A percentile compares a stretch with the other conserved stretches of the same genome.
These are phyloP conservation scores for Enteromius radiatus DNA, from an alignment of 2,797 vertebrate genomes.

Conservation along the genomic window DNA sequence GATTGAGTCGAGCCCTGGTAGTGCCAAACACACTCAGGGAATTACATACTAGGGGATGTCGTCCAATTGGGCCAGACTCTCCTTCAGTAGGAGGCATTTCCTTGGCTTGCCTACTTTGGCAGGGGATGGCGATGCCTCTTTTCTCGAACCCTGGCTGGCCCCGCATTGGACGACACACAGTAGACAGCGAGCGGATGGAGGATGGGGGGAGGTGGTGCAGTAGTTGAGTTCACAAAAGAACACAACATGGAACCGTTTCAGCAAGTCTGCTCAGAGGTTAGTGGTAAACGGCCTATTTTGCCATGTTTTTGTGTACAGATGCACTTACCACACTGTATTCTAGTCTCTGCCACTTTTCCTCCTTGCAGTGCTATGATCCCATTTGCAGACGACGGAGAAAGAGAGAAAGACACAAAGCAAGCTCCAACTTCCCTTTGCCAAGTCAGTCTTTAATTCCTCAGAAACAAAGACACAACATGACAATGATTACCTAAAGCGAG, in stretches of 20 bases:
- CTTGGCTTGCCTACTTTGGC: slow-evolving; percentile 80
- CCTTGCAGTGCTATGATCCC: slow-evolving; percentile 68
- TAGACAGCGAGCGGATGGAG: slow-evolving; percentile 59
- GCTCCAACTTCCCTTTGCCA: slow-evolving; percentile 66
- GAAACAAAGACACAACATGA: slow-evolving; percentile 66
- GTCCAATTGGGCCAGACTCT: slow-evolving; percentile 83
- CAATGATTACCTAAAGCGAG: slow-evolving; percentile 67
- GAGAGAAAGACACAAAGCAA: slow-evolving; percentile 49
- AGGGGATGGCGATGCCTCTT: slow-evolving; percentile 73
- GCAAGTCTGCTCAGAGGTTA: slow-evolving; percentile 72
- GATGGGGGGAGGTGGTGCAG: slow-evolving; percentile 68
- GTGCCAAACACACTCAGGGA: slow-evolving; percentile 79
- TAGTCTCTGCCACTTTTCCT: slow-evolving; percentile 2
- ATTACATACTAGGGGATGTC: slow-evolving; percentile 79
- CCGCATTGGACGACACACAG: slow-evolving; percentile 74
- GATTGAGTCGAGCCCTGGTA: slow-evolving; percentile 76
- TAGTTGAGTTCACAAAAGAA: slow-evolving; percentile 69
- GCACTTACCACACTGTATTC: not conserved
- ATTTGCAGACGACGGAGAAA: slow-evolving; percentile 66
- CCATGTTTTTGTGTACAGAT: slow-evolving; percentile 50
- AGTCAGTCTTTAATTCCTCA: slow-evolving; percentile 72
- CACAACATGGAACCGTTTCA: slow-evolving; percentile 71
- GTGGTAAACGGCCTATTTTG: slow-evolving; percentile 65
- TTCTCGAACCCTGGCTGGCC: slow-evolving; percentile 80
- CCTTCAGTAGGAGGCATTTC: slow-evolving; percentile 75